Percentiles rank a stretch among this genome's conserved stretches.
Evolutionary conservation across 2,113 vertebrate species (phyloP).

Genomic region (Clarias macrocephalus): DNA sequence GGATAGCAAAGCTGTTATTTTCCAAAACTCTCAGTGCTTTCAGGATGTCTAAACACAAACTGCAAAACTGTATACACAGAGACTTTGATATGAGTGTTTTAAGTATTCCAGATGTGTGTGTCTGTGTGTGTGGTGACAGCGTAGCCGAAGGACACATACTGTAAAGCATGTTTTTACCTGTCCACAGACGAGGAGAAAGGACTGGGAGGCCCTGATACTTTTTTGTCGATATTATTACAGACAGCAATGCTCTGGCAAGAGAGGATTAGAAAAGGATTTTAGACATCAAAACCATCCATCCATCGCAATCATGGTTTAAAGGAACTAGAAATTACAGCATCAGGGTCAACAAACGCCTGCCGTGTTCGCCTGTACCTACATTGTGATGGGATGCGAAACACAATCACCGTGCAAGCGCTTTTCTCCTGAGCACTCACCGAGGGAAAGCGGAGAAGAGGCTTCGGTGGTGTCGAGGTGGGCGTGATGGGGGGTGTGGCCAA

Average conservation of each 20-base stretch:
- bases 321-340: neutral
- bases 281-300: neutral
- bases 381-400: neutral
- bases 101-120: neutral
- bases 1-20: conserved; percentile 49
- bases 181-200: conserved; percentile 80
- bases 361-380: neutral
- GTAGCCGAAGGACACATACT: neutral
- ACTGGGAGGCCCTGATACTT: conserved; percentile 40
- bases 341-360: neutral
- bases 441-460: conserved; percentile 76
- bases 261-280: neutral
- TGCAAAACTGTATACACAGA: conserved; percentile 50
- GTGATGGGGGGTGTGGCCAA: conserved; percentile 46
- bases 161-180: conserved; percentile 70
- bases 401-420: neutral
- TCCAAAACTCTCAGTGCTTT: conserved; percentile 35
- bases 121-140: neutral
- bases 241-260: conserved; percentile 79
- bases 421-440: conserved; percentile 71
- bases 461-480: conserved; percentile 50
- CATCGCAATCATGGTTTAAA: neutral
- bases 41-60: conserved; percentile 47
- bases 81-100: conserved; percentile 2
- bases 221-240: conserved; percentile 61